Conservation (phyloP, 2,888 invertebrate genomes). For the Meiosimyza decipiens region DNA sequence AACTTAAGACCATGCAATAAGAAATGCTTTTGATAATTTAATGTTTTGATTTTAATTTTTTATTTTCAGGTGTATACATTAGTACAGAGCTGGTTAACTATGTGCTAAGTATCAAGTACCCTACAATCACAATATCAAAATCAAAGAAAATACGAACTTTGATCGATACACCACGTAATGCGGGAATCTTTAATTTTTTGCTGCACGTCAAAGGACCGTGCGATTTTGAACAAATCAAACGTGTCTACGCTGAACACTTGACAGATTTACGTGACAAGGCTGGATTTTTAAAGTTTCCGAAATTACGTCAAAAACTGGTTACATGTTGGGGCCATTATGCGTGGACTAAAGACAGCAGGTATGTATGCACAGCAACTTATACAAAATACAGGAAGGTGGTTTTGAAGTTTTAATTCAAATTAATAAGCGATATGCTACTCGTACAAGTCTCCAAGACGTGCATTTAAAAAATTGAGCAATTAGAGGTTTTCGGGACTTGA, state of each 20-base stretch:
- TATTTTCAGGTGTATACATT: slow-evolving; percentile 69
- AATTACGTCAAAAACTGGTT: slow-evolving; percentile 75
- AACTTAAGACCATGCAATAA: not conserved
- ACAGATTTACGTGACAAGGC: slow-evolving; percentile 71
- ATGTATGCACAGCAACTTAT: slow-evolving; percentile 44
- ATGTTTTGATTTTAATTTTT: slow-evolving; percentile 2
- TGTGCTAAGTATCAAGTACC: slow-evolving; percentile 71
- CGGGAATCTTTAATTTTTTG: slow-evolving; percentile 78
- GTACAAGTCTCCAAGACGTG: no score
- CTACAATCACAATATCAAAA: slow-evolving; percentile 72
- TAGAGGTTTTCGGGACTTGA: no score
- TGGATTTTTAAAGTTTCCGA: slow-evolving; percentile 73
- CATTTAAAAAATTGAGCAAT: no score
- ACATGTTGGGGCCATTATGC: slow-evolving; percentile 83
- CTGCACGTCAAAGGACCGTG: slow-evolving; percentile 73
- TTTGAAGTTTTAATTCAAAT: no score
- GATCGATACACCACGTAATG: slow-evolving; percentile 78
- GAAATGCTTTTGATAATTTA: not conserved
- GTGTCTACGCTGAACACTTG: slow-evolving; percentile 68
- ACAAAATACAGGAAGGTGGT: no score
- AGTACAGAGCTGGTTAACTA: slow-evolving; percentile 71
- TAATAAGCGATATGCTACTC: no score
- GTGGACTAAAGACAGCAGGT: slow-evolving; percentile 71
- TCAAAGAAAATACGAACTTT: slow-evolving; percentile 74
- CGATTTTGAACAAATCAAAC: slow-evolving; percentile 70